A percentile compares a stretch with the other conserved stretches of the same genome.
These are phyloP conservation scores for Drosophila leonis DNA, from an alignment of 2,888 invertebrate species.

Conservation along the genomic window DNA sequence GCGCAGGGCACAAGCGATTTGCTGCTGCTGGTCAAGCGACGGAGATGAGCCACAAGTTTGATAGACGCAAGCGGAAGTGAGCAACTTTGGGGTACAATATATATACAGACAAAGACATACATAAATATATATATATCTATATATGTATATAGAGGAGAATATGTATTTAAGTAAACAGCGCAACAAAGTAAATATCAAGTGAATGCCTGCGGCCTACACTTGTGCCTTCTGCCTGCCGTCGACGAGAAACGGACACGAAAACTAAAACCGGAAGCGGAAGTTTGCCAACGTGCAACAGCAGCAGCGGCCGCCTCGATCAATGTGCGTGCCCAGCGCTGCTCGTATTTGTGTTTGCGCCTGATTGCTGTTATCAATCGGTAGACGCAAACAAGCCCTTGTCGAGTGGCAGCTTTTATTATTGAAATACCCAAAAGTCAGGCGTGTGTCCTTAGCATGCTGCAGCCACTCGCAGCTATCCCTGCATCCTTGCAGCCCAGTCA, in stretches of 20 bases:
- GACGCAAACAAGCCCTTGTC: slow-evolving; percentile 26
- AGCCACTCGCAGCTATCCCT: background rate
- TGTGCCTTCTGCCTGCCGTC: slow-evolving; percentile 44
- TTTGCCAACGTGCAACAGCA: slow-evolving; percentile 64
- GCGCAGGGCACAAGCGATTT: slow-evolving; percentile 56
- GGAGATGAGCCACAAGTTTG: slow-evolving; percentile 63
- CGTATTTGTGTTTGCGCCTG: slow-evolving; percentile 30
- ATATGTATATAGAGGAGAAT: background rate
- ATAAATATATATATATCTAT: background rate
- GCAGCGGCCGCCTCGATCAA: slow-evolving; percentile 27
- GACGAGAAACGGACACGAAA: slow-evolving; percentile 55
- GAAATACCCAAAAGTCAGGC: slow-evolving; percentile 19
- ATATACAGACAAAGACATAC: background rate
- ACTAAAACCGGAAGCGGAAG: slow-evolving; percentile 80
- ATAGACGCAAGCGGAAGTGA: slow-evolving; percentile 68
- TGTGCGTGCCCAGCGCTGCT: slow-evolving; percentile 54
- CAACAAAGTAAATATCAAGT: slow-evolving; percentile 80
- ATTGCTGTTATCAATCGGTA: slow-evolving; percentile 52
- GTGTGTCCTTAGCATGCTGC: slow-evolving; percentile 1
- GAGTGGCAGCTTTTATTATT: slow-evolving; percentile 42
- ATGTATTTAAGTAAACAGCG: slow-evolving; percentile 66
- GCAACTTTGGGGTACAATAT: slow-evolving; percentile 56
- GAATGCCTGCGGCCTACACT: slow-evolving; percentile 72
- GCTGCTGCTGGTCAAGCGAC: slow-evolving; percentile 72
- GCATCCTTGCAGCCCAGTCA: background rate